Percentiles rank a stretch among this genome's conserved stretches.
These are phyloP conservation scores for Cremastobaeus sp. DNA, from an alignment of 2,888 invertebrate genomes.

Conservation along the genomic window DNA sequence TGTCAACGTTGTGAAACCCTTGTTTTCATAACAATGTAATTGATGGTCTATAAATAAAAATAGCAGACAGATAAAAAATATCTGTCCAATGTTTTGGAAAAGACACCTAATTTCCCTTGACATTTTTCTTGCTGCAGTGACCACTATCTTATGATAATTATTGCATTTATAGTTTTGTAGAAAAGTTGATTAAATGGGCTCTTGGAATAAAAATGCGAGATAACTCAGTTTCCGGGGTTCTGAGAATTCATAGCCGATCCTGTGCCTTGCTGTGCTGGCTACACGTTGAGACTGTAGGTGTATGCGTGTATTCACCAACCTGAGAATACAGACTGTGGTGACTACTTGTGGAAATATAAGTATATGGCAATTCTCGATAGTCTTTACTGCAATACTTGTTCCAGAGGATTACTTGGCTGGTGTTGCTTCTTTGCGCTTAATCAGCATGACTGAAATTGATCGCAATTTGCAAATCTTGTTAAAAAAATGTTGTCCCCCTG, in stretches of 20 bases:
- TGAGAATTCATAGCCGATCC: slow-evolving; percentile 24
- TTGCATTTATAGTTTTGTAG: too few species aligned
- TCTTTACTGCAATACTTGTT: slow-evolving; percentile 32
- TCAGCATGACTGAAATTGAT: neutral
- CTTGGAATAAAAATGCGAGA: slow-evolving; percentile 4
- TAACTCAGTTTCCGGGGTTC: slow-evolving; percentile 33
- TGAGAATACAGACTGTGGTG: slow-evolving; percentile 44
- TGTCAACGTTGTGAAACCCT: too few species aligned
- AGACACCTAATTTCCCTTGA: too few species aligned
- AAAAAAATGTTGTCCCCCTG: too few species aligned
- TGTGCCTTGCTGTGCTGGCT: slow-evolving; percentile 4
- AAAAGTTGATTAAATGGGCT: too few species aligned
- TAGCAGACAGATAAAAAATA: too few species aligned
- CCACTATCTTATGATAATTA: too few species aligned
- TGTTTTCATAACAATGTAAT: too few species aligned
- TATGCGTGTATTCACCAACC: slow-evolving; percentile 35
- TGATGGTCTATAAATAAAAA: too few species aligned
- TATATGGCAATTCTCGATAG: slow-evolving; percentile 39
- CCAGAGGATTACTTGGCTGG: slow-evolving; percentile 26
- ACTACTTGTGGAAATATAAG: slow-evolving; percentile 51
- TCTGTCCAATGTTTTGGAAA: too few species aligned
- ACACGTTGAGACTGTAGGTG: slow-evolving; percentile 4
- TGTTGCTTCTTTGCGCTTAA: slow-evolving; percentile 1
- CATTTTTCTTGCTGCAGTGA: too few species aligned
- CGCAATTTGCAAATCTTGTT: neutral